These are phyloP conservation scores for Phortica magna DNA, from an alignment of 2,888 invertebrate species.

Conservation along the genomic window DNA sequence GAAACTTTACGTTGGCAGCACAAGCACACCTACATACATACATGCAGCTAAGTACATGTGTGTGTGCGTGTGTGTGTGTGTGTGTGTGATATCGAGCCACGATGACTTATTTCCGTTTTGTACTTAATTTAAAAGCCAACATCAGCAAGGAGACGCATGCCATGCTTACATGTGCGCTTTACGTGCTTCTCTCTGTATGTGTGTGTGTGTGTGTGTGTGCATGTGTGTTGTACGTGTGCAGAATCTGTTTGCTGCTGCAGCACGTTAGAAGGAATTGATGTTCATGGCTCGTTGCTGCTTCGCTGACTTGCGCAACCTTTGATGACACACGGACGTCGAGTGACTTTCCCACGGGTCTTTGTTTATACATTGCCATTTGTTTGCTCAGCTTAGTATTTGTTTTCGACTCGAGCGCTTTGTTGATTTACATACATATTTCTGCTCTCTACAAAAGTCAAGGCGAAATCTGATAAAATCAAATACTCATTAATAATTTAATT, in stretches of 20 bases:
- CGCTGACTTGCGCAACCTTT: slow-evolving; percentile 6
- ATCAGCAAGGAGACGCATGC: background rate
- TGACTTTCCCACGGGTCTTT: slow-evolving; percentile 15
- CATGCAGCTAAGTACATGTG: no score
- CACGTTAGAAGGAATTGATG: background rate
- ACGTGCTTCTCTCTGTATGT: background rate
- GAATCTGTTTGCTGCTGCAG: background rate
- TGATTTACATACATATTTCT: background rate
- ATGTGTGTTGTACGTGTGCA: background rate
- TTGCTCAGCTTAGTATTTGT: background rate
- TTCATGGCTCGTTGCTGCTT: background rate
- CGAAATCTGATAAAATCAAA: no score
- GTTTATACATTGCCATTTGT: no score
- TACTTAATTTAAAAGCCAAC: slow-evolving; percentile 36
- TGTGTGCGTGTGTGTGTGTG: background rate
- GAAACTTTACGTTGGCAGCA: background rate
- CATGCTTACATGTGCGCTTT: background rate
- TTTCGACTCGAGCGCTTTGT: background rate
- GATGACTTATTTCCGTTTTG: slow-evolving; percentile 11
- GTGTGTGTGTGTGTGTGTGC: background rate
- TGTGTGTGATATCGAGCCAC: background rate
- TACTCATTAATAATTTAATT: no score
- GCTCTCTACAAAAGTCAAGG: no score
- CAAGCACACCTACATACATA: background rate
- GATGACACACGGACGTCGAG: background rate